Conservation (phyloP, 2,888 invertebrate genomes). For the Sphaeridia pumilis region DNA sequence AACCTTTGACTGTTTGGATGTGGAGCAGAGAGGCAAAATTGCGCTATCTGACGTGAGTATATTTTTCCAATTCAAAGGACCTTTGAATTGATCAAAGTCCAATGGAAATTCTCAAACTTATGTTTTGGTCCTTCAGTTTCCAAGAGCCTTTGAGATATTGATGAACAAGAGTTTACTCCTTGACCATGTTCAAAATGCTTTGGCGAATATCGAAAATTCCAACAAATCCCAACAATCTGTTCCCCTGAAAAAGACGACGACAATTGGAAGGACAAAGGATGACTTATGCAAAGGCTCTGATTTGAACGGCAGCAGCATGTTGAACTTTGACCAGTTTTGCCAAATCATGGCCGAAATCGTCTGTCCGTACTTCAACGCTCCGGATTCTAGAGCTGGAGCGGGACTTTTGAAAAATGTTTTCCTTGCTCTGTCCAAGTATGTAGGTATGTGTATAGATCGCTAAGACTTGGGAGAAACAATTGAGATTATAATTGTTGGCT, state of each 20-base stretch:
- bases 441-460: too few relatives aligned
- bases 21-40: conserved; percentile 49
- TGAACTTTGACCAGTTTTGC: conserved; percentile 74
- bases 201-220: conserved; percentile 25
- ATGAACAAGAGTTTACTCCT: conserved; percentile 45
- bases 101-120: conserved; percentile 11
- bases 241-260: not conserved
- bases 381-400: too few relatives aligned
- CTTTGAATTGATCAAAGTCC: conserved; percentile 2
- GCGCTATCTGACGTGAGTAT: conserved; percentile 50
- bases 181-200: conserved; percentile 42
- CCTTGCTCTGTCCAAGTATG: too few relatives aligned
- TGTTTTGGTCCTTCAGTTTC: too few relatives aligned
- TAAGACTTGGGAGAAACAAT: too few relatives aligned
- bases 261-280: conserved; percentile 22
- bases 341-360: conserved; percentile 63
- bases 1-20: conserved; percentile 65
- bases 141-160: conserved; percentile 51
- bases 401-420: too few relatives aligned
- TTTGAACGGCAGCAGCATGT: conserved; percentile 35
- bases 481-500: too few relatives aligned
- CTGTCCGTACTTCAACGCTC: conserved; percentile 40
- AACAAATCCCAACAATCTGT: not conserved
- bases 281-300: too few relatives aligned
- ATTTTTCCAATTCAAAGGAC: not conserved